Evolutionary conservation across 2,797 vertebrate genomes (phyloP), one percentile per base, ranked within the genome.

Genomic region (Megalops cyprinoides): DNA sequence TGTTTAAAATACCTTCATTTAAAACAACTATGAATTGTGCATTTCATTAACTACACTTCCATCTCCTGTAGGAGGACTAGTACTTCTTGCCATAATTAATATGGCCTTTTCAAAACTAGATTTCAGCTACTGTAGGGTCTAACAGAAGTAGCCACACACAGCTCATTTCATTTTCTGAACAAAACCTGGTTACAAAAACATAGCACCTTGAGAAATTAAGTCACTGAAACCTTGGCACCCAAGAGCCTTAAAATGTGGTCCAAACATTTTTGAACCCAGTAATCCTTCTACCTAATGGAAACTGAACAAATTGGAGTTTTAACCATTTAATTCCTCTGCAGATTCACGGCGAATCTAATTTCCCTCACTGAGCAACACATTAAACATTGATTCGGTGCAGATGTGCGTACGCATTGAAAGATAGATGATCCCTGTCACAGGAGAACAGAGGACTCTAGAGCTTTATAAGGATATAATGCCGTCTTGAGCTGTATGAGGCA

Each of bases 31-130:
- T 6, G 39, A 71, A 71, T 42, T 44, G 67, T 71, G 67, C 34
- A 77, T 58, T 77, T 7, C 74, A 34, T 48, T n/a, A 10, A 56
- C 79, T 37, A 74, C 34, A 74, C 31, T 44, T 73, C 56, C 74
- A 48, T 74, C 74, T 58, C 31, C 25, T 80, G n/a, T 23, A 28
- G 12, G 3, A 31, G 46, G 69, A n/a, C 48, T 74, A 80, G 67
- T 44, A n/a, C 20, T 31, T 65, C 20, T 23, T 37, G 67, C 37
- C 67, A 71, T 42, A 71, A 42, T 44, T 42, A 23, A 69, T 23
- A 69, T n/a, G 65, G 31, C 78, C 51, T 79, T 79, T 60, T 74
- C n/a, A 74, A 79, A 71, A 80, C 62, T 65, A 69, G 28, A 37
- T 56, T 53, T 74, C 65, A 69, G 69, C 25, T 74, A 58, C 46